A percentile compares a stretch with the other conserved stretches of the same genome.
Conservation (phyloP, 2,113 vertebrate species). For the Lophius piscatorius region DNA sequence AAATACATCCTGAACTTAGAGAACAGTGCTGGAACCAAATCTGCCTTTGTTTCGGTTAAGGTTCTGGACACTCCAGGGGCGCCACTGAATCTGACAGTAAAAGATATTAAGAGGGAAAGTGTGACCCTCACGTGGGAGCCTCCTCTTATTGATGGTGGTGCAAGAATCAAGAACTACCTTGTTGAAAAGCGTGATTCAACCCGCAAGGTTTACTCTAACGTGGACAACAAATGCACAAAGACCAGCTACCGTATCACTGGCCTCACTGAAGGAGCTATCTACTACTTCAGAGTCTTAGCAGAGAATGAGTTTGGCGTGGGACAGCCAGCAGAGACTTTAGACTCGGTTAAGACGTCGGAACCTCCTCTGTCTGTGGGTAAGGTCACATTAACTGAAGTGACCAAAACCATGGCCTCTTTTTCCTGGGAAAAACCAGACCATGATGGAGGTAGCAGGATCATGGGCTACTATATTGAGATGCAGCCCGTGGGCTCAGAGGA, state of each 20-base stretch:
- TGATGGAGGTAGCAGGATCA: conserved; percentile 95
- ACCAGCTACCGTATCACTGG: conserved; percentile 93
- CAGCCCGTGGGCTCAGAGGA: conserved; percentile 91
- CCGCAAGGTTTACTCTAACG: conserved; percentile 92
- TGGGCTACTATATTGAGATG: conserved; percentile 97
- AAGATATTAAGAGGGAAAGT: conserved; percentile 92
- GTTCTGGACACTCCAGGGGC: conserved; percentile 95
- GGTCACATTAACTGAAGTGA: conserved; percentile 91
- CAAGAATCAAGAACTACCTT: conserved; percentile 94
- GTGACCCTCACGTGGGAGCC: conserved; percentile 93
- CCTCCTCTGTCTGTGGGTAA: conserved; percentile 94
- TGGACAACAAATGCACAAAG: conserved; percentile 91
- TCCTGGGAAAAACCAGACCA: conserved; percentile 97
- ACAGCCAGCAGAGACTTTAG: conserved; percentile 85
- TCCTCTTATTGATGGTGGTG: conserved; percentile 92
- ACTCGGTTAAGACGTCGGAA: conserved; percentile 91
- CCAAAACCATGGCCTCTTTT: conserved; percentile 89
- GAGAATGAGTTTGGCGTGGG: conserved; percentile 98
- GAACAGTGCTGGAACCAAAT: conserved; percentile 93
- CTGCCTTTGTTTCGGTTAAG: conserved; percentile 95
- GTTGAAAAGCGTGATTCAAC: conserved; percentile 98
- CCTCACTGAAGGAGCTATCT: conserved; percentile 91
- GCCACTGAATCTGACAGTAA: conserved; percentile 88
- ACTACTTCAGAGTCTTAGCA: conserved; percentile 98
- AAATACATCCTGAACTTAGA: conserved; percentile 93